Evolutionary conservation across 2,113 vertebrate genomes (phyloP).

Genomic region (Elgaria multicarinata): DNA sequence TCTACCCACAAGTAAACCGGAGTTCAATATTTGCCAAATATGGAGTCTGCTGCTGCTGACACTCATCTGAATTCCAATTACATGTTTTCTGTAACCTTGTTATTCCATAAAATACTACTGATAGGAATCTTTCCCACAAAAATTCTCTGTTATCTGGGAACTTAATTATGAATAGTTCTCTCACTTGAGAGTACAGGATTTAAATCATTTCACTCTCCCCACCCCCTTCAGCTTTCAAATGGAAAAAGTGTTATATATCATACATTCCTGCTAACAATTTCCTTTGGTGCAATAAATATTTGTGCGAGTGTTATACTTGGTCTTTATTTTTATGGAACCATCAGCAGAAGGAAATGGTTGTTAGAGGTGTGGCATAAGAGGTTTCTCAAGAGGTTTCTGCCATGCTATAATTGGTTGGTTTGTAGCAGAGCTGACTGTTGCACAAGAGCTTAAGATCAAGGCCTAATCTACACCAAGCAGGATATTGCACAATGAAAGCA

Average conservation of each 20-base stretch:
- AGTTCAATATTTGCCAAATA: background rate
- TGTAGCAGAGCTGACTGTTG: background rate
- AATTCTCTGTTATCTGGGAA: background rate
- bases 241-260: background rate
- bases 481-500: too few relatives aligned
- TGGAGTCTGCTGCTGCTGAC: background rate
- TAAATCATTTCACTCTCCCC: background rate
- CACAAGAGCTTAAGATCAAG: background rate
- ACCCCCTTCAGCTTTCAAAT: background rate
- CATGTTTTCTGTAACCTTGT: background rate
- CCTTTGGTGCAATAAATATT: background rate
- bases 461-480: too few relatives aligned
- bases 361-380: background rate
- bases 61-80: background rate
- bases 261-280: background rate
- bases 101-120: background rate
- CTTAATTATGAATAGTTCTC: background rate
- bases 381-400: background rate
- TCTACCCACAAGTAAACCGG: background rate
- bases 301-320: background rate
- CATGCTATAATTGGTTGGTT: background rate
- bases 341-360: too few relatives aligned
- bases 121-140: background rate
- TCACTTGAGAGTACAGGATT: background rate
- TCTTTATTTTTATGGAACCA: background rate